Percentiles rank a stretch among this genome's conserved stretches.
phyloP scores from a whole-genome alignment of 2,113 vertebrate species.

The Odontesthes bonariensis region DNA sequence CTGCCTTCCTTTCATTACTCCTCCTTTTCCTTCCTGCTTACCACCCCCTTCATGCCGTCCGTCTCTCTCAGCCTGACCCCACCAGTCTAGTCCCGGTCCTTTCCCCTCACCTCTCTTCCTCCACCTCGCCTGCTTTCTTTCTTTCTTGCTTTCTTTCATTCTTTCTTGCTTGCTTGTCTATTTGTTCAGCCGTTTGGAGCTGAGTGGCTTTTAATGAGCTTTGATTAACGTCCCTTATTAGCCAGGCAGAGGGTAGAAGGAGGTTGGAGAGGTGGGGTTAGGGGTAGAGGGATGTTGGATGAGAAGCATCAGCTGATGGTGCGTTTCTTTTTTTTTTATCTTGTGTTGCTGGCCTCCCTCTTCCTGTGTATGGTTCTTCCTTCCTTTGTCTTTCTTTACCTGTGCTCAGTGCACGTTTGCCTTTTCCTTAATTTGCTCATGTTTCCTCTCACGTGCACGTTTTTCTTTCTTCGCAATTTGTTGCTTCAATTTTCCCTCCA shows the following conservation, averaged over 20 bases:
- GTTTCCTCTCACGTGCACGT: neutral
- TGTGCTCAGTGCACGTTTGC: neutral
- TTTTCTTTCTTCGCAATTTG: too few relatives aligned
- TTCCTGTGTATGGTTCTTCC: neutral
- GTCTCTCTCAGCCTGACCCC: conserved; percentile 2
- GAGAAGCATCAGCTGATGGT: conserved; percentile 10
- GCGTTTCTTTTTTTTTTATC: neutral
- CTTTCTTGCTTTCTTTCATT: neutral
- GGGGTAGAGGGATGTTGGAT: neutral
- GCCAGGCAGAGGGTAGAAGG: neutral
- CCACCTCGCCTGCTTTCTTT: conserved; percentile 16
- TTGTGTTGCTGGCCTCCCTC: neutral
- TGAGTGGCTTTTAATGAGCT: conserved; percentile 66
- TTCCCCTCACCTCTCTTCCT: conserved; percentile 7
- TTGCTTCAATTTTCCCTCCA: neutral
- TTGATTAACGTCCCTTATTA: conserved; percentile 55
- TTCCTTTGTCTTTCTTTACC: neutral
- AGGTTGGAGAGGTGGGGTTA: neutral
- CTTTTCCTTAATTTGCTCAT: neutral
- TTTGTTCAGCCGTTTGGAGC: conserved; percentile 62
- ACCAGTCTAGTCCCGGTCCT: neutral
- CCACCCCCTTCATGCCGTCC: neutral
- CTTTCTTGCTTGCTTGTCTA: conserved; percentile 24
- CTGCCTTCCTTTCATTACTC: conserved; percentile 24
- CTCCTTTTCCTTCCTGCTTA: conserved; percentile 25